These are phyloP conservation scores for Acanthosoma haemorrhoidale DNA, from an alignment of 2,888 invertebrate genomes.

Conservation along the genomic window DNA sequence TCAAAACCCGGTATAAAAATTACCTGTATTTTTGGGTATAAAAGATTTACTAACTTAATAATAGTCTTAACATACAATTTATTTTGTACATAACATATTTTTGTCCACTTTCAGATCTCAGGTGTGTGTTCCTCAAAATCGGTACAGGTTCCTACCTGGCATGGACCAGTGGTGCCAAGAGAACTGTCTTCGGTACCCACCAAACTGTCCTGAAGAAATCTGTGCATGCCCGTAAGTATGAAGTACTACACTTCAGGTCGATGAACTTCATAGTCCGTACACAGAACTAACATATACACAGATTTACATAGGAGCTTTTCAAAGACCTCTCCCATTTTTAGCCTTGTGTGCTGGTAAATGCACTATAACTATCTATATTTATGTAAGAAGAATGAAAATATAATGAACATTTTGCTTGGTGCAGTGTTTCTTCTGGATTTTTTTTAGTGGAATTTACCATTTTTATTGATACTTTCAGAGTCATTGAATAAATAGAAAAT, in stretches of 20 bases:
- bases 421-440: no score
- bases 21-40: neutral
- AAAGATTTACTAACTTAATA: neutral
- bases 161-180: constrained; percentile 78
- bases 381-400: no score
- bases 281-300: no score
- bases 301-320: no score
- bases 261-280: neutral
- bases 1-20: neutral
- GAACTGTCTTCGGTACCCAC: constrained; percentile 81
- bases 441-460: no score
- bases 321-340: no score
- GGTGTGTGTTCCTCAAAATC: constrained; percentile 64
- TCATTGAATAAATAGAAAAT: no score
- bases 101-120: constrained; percentile 71
- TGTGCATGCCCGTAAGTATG: constrained; percentile 80
- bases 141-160: constrained; percentile 64
- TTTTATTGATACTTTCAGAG: no score
- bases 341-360: no score
- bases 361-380: no score
- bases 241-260: neutral
- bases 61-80: neutral
- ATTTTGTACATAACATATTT: no score
- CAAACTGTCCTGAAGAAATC: constrained; percentile 70
- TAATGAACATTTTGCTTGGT: no score